Base-by-base conservation (phyloP, 1,140 invertebrate genomes). In the Drosophila ogumai region DNA sequence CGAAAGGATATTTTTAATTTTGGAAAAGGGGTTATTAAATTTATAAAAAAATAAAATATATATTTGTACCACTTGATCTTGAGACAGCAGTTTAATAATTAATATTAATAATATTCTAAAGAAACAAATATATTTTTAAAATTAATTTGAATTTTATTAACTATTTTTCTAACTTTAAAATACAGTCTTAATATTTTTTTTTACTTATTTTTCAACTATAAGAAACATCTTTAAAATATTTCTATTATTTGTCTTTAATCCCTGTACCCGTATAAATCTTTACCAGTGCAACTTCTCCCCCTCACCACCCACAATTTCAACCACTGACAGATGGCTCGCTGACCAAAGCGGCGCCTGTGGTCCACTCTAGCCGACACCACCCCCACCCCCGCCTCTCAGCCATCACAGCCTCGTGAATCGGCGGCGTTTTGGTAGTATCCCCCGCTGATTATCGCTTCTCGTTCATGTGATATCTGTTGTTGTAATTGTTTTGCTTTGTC, bases 401-500 rank as follows among this genome's bases (percentile, higher is more conserved):
- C 46, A 19, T 12, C 25, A n/a, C 13, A 13, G 6, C 17, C 40
- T 13, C 31, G 3, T 17, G 60, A 43, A 19, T 43, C 36, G 36
- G 13, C 49, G 17, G 50, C 12, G 32, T 43, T 55, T 68, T 56
- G 67, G 50, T 38, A 38, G 52, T 38, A 36, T 71, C 46, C 59
- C 64, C 50, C 19, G 56, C 74, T 84, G 82, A 88, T 88, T 88
- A 88, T 90, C 73, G 85, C 69, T 61, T 50, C 67, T 58, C 60
- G 59, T 60, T 58, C 84, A 78, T 80, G 78, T 88, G 85, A 85
- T 90, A 85, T 84, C 84, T 81, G 85, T 81, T 85, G 74, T 78
- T 88, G 85, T 90, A 79, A 90, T 90, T 88, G 85, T 90, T 90
- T 90, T 90, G 79, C 54, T 64, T 79, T 86, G 82, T 75, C 77